phyloP scores from a whole-genome alignment of 2,113 vertebrate species.

The Pimephales promelas region DNA sequence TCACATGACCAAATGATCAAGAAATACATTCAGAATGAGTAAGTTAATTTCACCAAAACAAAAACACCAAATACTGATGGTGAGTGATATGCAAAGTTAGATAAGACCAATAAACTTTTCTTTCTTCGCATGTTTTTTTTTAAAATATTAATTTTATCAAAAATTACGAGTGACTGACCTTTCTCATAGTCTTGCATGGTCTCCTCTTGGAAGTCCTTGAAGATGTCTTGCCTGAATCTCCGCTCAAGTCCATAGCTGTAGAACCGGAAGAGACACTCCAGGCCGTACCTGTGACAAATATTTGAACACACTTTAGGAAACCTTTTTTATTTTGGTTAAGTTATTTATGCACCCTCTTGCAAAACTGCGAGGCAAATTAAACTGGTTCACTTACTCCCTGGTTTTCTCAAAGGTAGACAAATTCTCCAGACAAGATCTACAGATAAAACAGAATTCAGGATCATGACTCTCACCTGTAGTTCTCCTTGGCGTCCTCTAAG shows the following conservation, averaged over 20 bases:
- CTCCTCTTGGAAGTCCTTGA: constrained; percentile 95
- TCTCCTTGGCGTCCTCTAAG: constrained; percentile 91
- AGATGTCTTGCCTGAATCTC: constrained; percentile 92
- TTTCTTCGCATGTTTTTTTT: background rate
- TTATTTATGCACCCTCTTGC: constrained; percentile 4
- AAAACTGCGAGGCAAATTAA: background rate
- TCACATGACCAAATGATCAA: too few relatives aligned
- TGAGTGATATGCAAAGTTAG: background rate
- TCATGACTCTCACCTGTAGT: constrained; percentile 83
- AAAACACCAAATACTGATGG: background rate
- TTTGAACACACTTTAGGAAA: constrained; percentile 16
- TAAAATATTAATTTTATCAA: background rate
- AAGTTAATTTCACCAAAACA: background rate
- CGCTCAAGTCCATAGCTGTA: constrained; percentile 97
- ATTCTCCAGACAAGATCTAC: background rate
- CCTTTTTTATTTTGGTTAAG: background rate
- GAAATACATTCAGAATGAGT: background rate
- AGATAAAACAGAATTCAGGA: background rate
- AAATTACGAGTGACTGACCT: constrained; percentile 76
- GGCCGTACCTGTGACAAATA: constrained; percentile 82
- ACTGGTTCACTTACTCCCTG: background rate
- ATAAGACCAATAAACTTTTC: background rate
- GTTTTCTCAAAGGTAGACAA: background rate
- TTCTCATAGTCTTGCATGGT: constrained; percentile 92
- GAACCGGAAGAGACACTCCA: constrained; percentile 97